phyloP scores from a whole-genome alignment of 2,797 vertebrate species.

The Okamejei kenojei region DNA sequence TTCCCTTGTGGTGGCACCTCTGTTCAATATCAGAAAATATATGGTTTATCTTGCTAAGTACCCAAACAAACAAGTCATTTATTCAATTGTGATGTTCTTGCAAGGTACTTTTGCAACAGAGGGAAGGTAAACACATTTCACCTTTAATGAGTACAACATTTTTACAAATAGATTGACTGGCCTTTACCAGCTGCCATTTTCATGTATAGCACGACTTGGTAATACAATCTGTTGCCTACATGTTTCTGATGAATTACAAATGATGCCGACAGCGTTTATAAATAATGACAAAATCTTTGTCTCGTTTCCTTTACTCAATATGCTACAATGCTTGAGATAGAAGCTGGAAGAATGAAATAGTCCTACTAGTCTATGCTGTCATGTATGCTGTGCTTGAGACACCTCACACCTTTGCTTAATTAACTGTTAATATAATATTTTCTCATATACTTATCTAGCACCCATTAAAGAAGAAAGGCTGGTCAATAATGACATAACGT shows the following conservation, averaged over 20 bases:
- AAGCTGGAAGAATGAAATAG: background rate
- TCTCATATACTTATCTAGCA: too few relatives aligned
- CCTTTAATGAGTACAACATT: background rate
- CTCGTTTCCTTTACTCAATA: background rate
- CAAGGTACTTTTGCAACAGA: background rate
- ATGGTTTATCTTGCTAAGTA: background rate
- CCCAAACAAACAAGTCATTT: background rate
- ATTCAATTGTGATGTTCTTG: background rate
- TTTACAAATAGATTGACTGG: background rate
- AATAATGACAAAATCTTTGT: background rate
- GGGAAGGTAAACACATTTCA: background rate
- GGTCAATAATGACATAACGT: too few relatives aligned
- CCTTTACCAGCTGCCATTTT: background rate
- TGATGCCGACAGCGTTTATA: background rate
- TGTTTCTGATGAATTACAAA: background rate
- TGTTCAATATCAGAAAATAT: background rate
- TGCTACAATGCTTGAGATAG: background rate
- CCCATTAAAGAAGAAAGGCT: too few relatives aligned
- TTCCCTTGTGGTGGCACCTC: background rate
- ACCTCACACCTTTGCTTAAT: background rate
- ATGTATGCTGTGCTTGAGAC: background rate
- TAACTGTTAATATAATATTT: background rate
- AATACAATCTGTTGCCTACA: background rate
- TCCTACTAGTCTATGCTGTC: too few relatives aligned
- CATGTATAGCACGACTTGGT: background rate